Percentiles rank a stretch among this genome's conserved stretches.
These are phyloP conservation scores for Aphodius sticticus DNA, from an alignment of 2,888 invertebrate species.

Conservation along the genomic window DNA sequence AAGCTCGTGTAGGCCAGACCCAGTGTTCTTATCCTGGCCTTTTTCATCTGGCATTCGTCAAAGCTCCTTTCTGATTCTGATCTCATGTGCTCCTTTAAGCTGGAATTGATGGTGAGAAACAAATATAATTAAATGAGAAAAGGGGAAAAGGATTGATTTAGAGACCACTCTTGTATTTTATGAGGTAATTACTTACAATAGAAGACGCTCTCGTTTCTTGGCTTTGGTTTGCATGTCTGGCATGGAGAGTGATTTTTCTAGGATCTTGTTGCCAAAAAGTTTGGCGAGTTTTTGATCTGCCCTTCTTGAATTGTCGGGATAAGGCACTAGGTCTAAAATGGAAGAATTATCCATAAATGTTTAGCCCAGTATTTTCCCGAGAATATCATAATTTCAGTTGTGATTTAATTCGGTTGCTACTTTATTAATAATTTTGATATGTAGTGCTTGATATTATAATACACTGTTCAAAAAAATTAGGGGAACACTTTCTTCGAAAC, in stretches of 20 bases:
- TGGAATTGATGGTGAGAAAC: constrained; percentile 48
- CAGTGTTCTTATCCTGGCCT: constrained; percentile 70
- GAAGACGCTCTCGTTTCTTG: constrained; percentile 74
- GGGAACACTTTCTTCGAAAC: too few relatives aligned
- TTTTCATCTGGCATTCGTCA: constrained; percentile 71
- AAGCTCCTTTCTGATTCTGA: constrained; percentile 84
- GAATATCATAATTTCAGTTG: too few relatives aligned
- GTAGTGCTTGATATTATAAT: too few relatives aligned
- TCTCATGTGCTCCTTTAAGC: constrained; percentile 74
- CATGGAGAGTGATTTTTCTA: constrained; percentile 85
- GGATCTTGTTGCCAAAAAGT: constrained; percentile 34
- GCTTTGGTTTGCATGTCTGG: constrained; percentile 81
- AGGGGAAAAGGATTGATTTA: too few relatives aligned
- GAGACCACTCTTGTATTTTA: constrained; percentile 10
- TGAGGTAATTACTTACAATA: constrained; percentile 68
- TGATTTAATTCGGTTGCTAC: too few relatives aligned
- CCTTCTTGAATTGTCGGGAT: constrained; percentile 23
- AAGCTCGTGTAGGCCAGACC: constrained; percentile 76
- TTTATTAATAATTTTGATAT: too few relatives aligned
- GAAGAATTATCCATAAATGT: not conserved
- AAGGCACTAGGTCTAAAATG: not conserved
- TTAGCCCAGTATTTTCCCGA: not conserved
- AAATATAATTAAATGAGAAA: too few relatives aligned
- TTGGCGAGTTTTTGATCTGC: constrained; percentile 10
- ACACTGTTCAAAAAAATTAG: too few relatives aligned